phyloP scores from a whole-genome alignment of 2,113 vertebrate species.

The Petaurus breviceps region DNA sequence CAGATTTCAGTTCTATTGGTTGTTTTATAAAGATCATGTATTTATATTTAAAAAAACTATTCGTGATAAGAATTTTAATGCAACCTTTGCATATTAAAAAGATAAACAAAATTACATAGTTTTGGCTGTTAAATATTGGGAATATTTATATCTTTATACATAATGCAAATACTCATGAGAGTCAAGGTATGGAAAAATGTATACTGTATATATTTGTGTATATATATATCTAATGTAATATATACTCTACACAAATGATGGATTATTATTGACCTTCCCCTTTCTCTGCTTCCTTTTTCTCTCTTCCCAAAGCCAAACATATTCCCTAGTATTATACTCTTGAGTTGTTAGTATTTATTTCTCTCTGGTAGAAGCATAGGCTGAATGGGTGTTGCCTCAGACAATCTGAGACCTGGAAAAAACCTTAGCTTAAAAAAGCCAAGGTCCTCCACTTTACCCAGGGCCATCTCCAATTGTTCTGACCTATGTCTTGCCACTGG shows the following conservation, averaged over 20 bases:
- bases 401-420: too few relatives aligned
- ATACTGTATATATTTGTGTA: background rate
- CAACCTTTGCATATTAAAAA: background rate
- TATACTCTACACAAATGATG: rapidly evolving
- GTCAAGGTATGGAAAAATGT: background rate
- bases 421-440: too few relatives aligned
- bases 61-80: background rate
- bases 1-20: background rate
- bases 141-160: constrained; percentile 2
- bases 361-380: background rate
- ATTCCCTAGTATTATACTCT: background rate
- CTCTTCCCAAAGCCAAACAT: background rate
- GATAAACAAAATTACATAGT: background rate
- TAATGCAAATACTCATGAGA: background rate
- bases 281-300: background rate
- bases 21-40: background rate
- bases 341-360: background rate
- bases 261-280: background rate
- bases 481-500: too few relatives aligned
- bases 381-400: too few relatives aligned
- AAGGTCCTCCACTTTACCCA: too few relatives aligned
- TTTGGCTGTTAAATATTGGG: background rate
- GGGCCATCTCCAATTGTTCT: too few relatives aligned
- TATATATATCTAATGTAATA: too few relatives aligned
- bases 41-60: background rate